These are phyloP conservation scores for Phoebastria nigripes DNA, from an alignment of 2,797 vertebrate genomes.

Conservation along the genomic window DNA sequence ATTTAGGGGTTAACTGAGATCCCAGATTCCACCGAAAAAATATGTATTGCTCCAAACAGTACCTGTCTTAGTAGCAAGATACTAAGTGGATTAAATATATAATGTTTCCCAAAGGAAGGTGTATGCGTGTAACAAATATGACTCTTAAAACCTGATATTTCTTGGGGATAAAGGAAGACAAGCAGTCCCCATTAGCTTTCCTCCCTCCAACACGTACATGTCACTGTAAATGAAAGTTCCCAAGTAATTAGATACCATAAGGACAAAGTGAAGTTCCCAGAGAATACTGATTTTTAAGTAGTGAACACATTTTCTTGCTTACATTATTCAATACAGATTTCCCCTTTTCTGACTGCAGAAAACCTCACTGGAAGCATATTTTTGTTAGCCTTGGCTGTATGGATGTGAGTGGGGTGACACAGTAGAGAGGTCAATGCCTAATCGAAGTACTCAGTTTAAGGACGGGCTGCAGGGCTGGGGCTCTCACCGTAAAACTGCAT, in stretches of 20 bases:
- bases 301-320: neutral
- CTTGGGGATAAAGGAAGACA: neutral
- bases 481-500: neutral
- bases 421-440: neutral
- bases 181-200: neutral
- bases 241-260: constrained; percentile 18
- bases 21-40: neutral
- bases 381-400: neutral
- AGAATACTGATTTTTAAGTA: neutral
- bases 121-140: neutral
- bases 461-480: neutral
- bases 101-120: neutral
- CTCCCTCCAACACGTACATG: neutral
- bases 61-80: neutral
- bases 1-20: neutral
- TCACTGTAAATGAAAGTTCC: constrained; percentile 7
- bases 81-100: neutral
- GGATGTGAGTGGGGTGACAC: neutral
- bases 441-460: neutral
- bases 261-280: neutral
- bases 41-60: neutral
- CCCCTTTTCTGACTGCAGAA: neutral
- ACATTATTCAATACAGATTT: neutral
- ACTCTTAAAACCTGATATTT: neutral
- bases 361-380: neutral